Conservation (phyloP, 2,113 vertebrate genomes). For the Otus sunia region DNA sequence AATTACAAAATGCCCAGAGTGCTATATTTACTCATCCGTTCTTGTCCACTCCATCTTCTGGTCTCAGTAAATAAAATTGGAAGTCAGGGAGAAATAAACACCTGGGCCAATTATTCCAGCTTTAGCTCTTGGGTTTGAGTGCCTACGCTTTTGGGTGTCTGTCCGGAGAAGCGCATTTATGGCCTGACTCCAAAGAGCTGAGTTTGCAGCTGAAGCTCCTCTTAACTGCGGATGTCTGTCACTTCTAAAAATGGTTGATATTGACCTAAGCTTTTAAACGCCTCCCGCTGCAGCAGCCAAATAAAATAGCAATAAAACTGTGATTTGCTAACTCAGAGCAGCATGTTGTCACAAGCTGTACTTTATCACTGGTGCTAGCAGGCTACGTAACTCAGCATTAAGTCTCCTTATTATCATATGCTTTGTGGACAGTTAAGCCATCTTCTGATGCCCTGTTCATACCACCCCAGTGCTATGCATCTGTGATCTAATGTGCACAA, state of each 20-base stretch:
- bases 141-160: background rate
- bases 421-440: background rate
- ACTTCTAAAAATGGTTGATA: background rate
- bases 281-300: conserved; percentile 7
- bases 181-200: background rate
- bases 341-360: background rate
- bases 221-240: background rate
- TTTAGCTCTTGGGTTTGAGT: background rate
- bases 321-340: background rate
- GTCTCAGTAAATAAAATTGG: background rate
- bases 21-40: background rate
- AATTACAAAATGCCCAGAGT: background rate
- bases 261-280: background rate
- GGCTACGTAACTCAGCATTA: background rate
- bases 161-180: rapidly evolving
- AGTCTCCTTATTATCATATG: background rate
- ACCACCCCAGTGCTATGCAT: background rate
- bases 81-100: background rate
- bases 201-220: conserved; percentile 18
- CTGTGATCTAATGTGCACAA: background rate
- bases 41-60: background rate
- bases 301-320: background rate
- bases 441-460: background rate
- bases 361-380: background rate
- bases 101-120: background rate